Evolutionary conservation across 2,888 invertebrate genomes (phyloP).

Genomic region (Hypena proboscidalis): DNA sequence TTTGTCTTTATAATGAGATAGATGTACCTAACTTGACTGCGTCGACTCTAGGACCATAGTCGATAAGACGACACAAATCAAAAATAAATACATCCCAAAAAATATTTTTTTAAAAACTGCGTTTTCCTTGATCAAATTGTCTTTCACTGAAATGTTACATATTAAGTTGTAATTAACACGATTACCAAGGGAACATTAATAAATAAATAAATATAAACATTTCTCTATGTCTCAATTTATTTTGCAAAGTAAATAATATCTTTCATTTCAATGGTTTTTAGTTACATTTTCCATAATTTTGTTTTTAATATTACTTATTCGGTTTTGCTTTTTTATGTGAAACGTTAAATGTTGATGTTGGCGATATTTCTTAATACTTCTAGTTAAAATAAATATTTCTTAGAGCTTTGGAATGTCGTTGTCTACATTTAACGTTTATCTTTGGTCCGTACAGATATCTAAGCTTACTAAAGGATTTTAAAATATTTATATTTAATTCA

Average conservation of each 20-base stretch:
- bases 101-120: too few relatives aligned
- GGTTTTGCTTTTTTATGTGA: conserved; percentile 26
- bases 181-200: too few relatives aligned
- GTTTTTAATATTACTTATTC: conserved; percentile 8
- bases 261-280: conserved; percentile 21
- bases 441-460: conserved; percentile 30
- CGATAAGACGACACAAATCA: too few relatives aligned
- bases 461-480: not conserved
- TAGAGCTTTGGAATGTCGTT: conserved; percentile 6
- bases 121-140: not conserved
- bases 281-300: conserved; percentile 29
- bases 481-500: not conserved
- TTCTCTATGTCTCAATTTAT: conserved; percentile 1
- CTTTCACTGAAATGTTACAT: not conserved
- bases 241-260: conserved; percentile 16
- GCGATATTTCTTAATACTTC: conserved; percentile 1
- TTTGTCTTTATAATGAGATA: too few relatives aligned
- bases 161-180: conserved; percentile 15
- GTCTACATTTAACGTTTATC: conserved; percentile 40
- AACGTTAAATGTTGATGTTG: conserved; percentile 35
- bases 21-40: too few relatives aligned
- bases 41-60: too few relatives aligned
- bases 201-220: too few relatives aligned
- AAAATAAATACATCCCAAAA: too few relatives aligned
- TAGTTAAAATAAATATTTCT: not conserved